phyloP scores from a whole-genome alignment of 1,140 invertebrate species.

The honey bee (Apis mellifera) region Amel_HAv3.1 CM009934.2:5371001-5371500 shows the following conservation, averaged over 20 bases:
- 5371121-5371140: neutral
- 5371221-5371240: neutral
- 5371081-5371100: neutral
- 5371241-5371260: neutral
- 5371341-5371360: neutral
- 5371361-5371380: constrained; percentile 6
- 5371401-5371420: constrained; percentile 3
- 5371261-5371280: constrained; percentile 2
- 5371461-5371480: neutral
- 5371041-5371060: constrained; percentile 28
- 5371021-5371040: constrained; percentile 1
- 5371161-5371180: neutral
- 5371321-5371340: neutral
- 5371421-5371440: constrained; percentile 1
- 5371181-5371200: constrained; percentile 24
- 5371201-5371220: neutral
- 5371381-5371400: neutral
- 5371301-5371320: neutral
- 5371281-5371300: neutral
- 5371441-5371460: neutral
- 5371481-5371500: neutral
- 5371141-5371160: neutral
- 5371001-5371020: constrained; percentile 20
- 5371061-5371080: neutral
- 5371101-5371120: neutral